A percentile compares a stretch with the other conserved stretches of the same genome.
phyloP scores from a whole-genome alignment of 2,797 vertebrate genomes.

The Anisognathus igniventris region DNA sequence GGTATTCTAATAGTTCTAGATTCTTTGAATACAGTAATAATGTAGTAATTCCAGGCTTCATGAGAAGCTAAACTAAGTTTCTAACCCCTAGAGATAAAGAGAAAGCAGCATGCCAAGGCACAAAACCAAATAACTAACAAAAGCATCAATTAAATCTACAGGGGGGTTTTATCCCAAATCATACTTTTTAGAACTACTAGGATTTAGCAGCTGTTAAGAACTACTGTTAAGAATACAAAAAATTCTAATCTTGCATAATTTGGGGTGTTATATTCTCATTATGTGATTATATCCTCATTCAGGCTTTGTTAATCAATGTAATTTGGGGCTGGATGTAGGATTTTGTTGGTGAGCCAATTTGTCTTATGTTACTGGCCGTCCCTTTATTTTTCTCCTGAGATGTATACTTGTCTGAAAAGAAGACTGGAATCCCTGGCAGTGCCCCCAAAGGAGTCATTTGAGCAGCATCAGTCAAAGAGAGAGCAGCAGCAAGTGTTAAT shows the following conservation, averaged over 20 bases:
- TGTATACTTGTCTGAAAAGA: neutral
- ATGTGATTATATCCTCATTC: neutral
- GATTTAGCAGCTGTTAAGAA: neutral
- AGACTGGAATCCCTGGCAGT: neutral
- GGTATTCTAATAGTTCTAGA: neutral
- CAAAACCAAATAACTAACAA: neutral
- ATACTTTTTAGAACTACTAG: neutral
- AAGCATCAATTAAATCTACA: neutral
- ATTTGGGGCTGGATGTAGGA: neutral
- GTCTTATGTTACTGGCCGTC: neutral
- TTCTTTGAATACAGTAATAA: neutral
- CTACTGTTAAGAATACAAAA: neutral
- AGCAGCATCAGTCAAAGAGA: neutral
- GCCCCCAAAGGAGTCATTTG: neutral
- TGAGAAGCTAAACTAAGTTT: neutral
- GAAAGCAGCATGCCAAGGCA: neutral
- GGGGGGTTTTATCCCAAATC: neutral
- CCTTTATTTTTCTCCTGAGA: neutral
- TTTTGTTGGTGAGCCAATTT: neutral
- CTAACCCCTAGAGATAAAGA: neutral
- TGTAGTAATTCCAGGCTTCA: neutral
- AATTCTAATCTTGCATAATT: neutral
- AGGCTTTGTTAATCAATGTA: neutral
- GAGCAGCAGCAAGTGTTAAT: neutral
- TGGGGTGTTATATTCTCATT: neutral